A percentile compares a stretch with the other conserved stretches of the same genome.
Conservation (phyloP, 1,140 invertebrate species). For the Anthonomus grandis region DNA sequence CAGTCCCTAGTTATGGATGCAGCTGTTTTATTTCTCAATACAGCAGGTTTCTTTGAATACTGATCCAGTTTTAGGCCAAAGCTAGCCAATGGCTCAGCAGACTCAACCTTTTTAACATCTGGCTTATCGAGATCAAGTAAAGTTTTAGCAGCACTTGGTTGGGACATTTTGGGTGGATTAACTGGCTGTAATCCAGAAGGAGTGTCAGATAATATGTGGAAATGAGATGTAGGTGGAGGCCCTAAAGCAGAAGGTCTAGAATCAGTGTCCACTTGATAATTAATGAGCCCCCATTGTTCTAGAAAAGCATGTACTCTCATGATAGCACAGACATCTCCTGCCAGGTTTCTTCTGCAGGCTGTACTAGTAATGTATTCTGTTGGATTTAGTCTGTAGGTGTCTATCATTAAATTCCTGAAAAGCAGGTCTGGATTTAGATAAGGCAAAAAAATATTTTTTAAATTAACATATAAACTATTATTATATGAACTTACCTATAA, state of each 20-base stretch:
- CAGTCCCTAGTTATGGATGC: slow-evolving; percentile 86
- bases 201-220: slow-evolving; percentile 97
- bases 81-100: slow-evolving; percentile 34
- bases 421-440: too few relatives aligned
- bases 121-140: slow-evolving; percentile 71
- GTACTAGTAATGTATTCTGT: slow-evolving; percentile 99
- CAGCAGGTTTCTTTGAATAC: slow-evolving; percentile 76
- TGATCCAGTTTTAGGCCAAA: slow-evolving; percentile 94
- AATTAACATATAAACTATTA: not conserved
- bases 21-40: slow-evolving; percentile 72
- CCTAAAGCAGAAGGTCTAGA: slow-evolving; percentile 95
- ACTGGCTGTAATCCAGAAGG: slow-evolving; percentile 94
- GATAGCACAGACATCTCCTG: slow-evolving; percentile 98
- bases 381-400: slow-evolving; percentile 98
- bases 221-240: slow-evolving; percentile 98
- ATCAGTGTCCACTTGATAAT: slow-evolving; percentile 95
- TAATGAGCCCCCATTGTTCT: slow-evolving; percentile 98
- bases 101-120: slow-evolving; percentile 50
- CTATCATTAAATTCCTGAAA: slow-evolving; percentile 97
- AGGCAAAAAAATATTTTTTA: not conserved
- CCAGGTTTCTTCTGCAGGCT: slow-evolving; percentile 94
- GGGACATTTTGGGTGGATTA: slow-evolving; percentile 80
- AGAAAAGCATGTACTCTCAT: slow-evolving; percentile 98
- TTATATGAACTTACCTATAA: slow-evolving; percentile 59
- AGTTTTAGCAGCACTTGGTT: slow-evolving; percentile 83